These are phyloP conservation scores for Liodrosophila aerea DNA, from an alignment of 2,888 invertebrate genomes.

Conservation along the genomic window DNA sequence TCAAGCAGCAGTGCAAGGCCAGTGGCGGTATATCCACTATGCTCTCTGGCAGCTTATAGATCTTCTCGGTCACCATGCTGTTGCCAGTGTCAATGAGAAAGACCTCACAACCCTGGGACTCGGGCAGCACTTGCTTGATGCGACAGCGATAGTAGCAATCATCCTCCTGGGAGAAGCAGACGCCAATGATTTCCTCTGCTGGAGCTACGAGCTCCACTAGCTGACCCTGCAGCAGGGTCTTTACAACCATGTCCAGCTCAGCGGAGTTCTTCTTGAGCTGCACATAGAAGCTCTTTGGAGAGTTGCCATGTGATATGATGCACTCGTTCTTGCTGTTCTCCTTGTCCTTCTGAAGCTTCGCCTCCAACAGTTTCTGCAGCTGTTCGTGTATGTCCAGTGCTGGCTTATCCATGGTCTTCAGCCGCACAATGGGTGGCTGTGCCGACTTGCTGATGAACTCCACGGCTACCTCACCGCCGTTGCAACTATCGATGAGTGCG, in stretches of 20 bases:
- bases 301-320: conserved; percentile 86
- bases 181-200: conserved; percentile 29
- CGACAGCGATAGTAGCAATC: conserved; percentile 93
- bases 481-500: conserved; percentile 71
- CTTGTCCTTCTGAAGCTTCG: conserved; percentile 30
- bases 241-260: conserved; percentile 70
- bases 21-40: conserved; percentile 82
- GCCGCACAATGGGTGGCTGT: conserved; percentile 67
- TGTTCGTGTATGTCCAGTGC: conserved; percentile 73
- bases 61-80: conserved; percentile 83
- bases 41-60: conserved; percentile 85
- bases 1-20: conserved; percentile 73
- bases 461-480: conserved; percentile 70
- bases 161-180: conserved; percentile 84
- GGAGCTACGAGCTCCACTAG: conserved; percentile 27
- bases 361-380: conserved; percentile 68
- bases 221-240: conserved; percentile 63
- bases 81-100: conserved; percentile 89
- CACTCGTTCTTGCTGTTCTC: conserved; percentile 80
- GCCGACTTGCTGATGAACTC: conserved; percentile 64
- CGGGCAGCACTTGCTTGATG: conserved; percentile 86
- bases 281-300: conserved; percentile 88
- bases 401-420: conserved; percentile 60
- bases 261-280: conserved; percentile 84
- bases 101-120: conserved; percentile 87